These are phyloP conservation scores for Perca fluviatilis DNA, from an alignment of 2,113 vertebrate genomes.

Conservation along the genomic window DNA sequence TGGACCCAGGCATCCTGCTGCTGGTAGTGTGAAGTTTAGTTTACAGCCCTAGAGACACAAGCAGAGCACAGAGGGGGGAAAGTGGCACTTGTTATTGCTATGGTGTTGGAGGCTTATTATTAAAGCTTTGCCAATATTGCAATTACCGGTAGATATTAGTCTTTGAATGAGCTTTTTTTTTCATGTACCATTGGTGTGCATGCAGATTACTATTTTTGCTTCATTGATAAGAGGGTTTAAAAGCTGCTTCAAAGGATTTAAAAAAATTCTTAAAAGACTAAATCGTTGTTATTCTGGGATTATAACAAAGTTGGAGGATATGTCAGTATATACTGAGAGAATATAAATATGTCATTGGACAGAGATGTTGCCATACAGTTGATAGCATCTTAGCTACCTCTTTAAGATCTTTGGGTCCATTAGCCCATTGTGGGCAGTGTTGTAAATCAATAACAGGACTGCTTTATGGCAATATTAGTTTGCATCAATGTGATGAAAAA, in stretches of 20 bases:
- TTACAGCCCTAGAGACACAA: conserved; percentile 39
- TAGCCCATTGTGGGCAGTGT: neutral
- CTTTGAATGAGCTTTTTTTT: neutral
- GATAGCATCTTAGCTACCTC: neutral
- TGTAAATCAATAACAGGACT: neutral
- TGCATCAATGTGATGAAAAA: no score
- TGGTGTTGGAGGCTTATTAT: conserved; percentile 6
- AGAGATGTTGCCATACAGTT: neutral
- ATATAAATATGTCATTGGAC: neutral
- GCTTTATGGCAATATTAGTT: neutral
- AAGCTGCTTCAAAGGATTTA: neutral
- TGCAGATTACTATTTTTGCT: neutral
- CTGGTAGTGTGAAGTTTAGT: conserved; percentile 54
- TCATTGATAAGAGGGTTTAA: neutral
- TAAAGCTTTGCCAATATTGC: neutral
- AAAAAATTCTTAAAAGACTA: no score
- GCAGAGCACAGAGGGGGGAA: neutral
- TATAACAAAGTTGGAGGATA: neutral
- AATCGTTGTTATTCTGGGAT: neutral
- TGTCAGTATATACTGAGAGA: neutral
- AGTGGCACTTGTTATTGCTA: conserved; percentile 21
- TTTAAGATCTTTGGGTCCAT: neutral
- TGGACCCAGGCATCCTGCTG: conserved; percentile 56
- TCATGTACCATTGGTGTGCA: neutral
- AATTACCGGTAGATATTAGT: conserved; percentile 1